These are phyloP conservation scores for Ceratosolen solmsi DNA, from an alignment of 1,140 invertebrate species.

Conservation along the genomic window DNA sequence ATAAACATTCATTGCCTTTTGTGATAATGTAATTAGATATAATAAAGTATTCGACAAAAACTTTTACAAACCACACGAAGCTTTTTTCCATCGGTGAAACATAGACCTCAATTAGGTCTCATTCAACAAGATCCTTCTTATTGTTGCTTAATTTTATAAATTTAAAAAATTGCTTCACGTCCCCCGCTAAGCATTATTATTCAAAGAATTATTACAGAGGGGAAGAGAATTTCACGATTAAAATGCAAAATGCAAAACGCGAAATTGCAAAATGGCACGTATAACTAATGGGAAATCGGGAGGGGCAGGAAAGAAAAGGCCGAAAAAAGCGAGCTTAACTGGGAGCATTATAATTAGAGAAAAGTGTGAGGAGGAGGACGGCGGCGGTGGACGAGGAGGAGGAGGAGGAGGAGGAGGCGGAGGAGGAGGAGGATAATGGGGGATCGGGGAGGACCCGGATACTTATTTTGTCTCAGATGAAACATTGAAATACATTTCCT, in stretches of 20 bases:
- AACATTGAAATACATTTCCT: slow-evolving; percentile 31
- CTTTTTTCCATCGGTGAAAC: not conserved
- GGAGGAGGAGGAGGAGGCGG: not conserved
- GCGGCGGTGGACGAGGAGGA: no score
- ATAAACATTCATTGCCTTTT: slow-evolving; percentile 31
- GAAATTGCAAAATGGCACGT: not conserved
- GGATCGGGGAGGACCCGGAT: not conserved
- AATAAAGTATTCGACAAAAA: slow-evolving; percentile 19
- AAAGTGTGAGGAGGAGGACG: not conserved
- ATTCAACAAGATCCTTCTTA: not conserved
- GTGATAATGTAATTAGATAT: slow-evolving; percentile 25
- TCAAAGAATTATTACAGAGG: no score
- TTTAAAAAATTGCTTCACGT: slow-evolving; percentile 2
- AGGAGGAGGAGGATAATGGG: not conserved
- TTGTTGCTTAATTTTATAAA: slow-evolving; percentile 15
- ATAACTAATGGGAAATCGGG: not conserved
- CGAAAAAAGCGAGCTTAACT: not conserved
- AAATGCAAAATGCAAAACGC: not conserved
- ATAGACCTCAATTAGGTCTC: slow-evolving; percentile 1
- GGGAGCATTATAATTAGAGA: slow-evolving; percentile 8
- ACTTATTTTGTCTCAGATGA: not conserved
- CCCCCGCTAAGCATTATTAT: not conserved
- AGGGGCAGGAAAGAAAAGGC: not conserved
- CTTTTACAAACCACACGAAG: slow-evolving; percentile 8
- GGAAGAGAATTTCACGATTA: not conserved